Evolutionary conservation across 2,797 vertebrate genomes (phyloP).

Genomic region (Psittacula derbiana): DNA sequence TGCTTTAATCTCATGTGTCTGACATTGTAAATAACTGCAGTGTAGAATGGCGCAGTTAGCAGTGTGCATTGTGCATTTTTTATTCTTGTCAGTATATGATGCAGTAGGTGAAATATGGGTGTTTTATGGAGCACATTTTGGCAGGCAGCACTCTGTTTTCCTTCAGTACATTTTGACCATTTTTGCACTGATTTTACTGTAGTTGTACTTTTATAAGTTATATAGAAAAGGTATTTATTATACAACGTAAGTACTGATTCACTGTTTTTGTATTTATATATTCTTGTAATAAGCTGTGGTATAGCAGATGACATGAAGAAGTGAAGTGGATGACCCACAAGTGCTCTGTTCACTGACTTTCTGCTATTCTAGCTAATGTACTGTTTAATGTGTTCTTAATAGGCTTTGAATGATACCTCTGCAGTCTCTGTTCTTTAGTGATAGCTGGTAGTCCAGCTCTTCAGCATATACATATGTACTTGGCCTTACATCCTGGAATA

Average conservation of each 20-base stretch:
- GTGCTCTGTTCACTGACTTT: not conserved
- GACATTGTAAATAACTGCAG: not conserved
- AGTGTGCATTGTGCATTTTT: not conserved
- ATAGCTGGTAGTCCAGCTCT: not conserved
- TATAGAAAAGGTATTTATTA: constrained; percentile 6
- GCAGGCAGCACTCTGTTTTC: not conserved
- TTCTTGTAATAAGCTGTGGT: not conserved
- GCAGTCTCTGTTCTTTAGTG: not conserved
- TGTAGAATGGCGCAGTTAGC: not conserved
- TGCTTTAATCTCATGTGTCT: not conserved
- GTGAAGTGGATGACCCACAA: not conserved
- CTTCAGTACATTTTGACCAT: not conserved
- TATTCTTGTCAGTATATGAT: not conserved
- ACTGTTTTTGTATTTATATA: not conserved
- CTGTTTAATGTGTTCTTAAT: not conserved
- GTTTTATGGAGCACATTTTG: not conserved
- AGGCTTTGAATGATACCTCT: not conserved
- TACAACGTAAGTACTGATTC: not conserved
- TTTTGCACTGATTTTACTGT: constrained; percentile 24
- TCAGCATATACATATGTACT: not conserved
- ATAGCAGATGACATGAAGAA: not conserved
- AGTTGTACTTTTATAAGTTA: not conserved
- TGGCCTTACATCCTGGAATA: not conserved
- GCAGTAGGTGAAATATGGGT: not conserved
- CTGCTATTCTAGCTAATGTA: not conserved